Conservation (phyloP, 2,888 invertebrate species). For the Apodemia mormo region DNA sequence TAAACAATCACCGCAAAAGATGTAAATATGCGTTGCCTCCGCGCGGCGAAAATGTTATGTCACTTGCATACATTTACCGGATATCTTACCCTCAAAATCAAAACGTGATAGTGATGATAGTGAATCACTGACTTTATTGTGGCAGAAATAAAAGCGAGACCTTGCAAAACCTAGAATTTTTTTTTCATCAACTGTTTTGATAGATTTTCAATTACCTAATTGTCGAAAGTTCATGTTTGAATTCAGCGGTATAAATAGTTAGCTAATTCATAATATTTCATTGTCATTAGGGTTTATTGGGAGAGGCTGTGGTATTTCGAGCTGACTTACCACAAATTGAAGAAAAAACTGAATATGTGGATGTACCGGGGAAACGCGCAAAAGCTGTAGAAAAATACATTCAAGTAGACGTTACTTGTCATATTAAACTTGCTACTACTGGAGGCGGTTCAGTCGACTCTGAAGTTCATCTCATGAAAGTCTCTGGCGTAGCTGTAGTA, state of each 20-base stretch:
- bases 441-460: slow-evolving; percentile 81
- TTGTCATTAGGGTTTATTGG: slow-evolving; percentile 73
- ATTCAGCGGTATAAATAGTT: neutral
- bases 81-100: too few relatives aligned
- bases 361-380: slow-evolving; percentile 69
- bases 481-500: slow-evolving; percentile 85
- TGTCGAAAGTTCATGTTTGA: too few relatives aligned
- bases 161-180: too few relatives aligned
- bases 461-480: slow-evolving; percentile 84
- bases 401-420: slow-evolving; percentile 86
- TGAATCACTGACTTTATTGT: too few relatives aligned
- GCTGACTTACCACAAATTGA: slow-evolving; percentile 86
- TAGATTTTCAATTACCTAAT: too few relatives aligned
- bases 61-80: too few relatives aligned
- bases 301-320: slow-evolving; percentile 85
- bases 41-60: too few relatives aligned
- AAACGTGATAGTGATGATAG: too few relatives aligned
- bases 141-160: too few relatives aligned
- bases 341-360: slow-evolving; percentile 82
- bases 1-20: neutral
- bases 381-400: slow-evolving; percentile 84
- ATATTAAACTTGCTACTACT: slow-evolving; percentile 82
- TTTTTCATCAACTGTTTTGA: too few relatives aligned
- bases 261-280: slow-evolving; percentile 31
- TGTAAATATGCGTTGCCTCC: too few relatives aligned